Conservation (phyloP, 2,888 invertebrate genomes). For the Plebejus melissa region DNA sequence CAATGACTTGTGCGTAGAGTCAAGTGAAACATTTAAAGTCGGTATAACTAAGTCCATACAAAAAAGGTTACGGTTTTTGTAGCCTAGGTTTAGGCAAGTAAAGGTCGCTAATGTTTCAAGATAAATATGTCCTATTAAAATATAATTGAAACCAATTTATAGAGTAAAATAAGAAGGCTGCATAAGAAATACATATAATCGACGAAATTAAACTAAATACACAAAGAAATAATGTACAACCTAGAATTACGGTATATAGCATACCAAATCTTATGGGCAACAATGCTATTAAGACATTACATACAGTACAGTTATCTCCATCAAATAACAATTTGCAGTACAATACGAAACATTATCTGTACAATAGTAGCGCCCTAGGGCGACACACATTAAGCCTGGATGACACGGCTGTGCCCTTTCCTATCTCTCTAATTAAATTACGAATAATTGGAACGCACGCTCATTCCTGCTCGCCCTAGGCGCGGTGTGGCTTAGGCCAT, state of each 20-base stretch:
- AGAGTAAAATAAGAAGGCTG: too few species aligned
- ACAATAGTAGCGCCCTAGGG: slow-evolving; percentile 58
- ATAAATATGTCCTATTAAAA: too few species aligned
- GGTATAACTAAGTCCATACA: too few species aligned
- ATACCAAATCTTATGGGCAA: neutral
- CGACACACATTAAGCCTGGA: slow-evolving; percentile 51
- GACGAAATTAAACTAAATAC: too few species aligned
- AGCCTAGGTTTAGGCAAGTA: too few species aligned
- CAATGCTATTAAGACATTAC: neutral
- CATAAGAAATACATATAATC: too few species aligned
- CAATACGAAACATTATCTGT: slow-evolving; percentile 64
- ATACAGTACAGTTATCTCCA: neutral
- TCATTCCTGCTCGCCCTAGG: neutral
- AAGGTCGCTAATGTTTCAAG: too few species aligned
- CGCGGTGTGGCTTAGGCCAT: neutral
- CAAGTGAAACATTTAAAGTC: too few species aligned
- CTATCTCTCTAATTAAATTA: slow-evolving; percentile 54
- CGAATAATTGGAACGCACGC: slow-evolving; percentile 47
- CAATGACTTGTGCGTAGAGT: too few species aligned
- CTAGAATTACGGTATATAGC: neutral
- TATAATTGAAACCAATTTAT: too few species aligned
- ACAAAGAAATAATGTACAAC: too few species aligned
- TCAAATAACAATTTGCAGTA: slow-evolving; percentile 47
- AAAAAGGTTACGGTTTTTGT: too few species aligned
- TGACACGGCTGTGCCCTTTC: slow-evolving; percentile 44